Evolutionary conservation across 2,888 invertebrate species (phyloP), one percentile per base, ranked within the genome.

Genomic region (Psylliodes chrysocephalus): DNA sequence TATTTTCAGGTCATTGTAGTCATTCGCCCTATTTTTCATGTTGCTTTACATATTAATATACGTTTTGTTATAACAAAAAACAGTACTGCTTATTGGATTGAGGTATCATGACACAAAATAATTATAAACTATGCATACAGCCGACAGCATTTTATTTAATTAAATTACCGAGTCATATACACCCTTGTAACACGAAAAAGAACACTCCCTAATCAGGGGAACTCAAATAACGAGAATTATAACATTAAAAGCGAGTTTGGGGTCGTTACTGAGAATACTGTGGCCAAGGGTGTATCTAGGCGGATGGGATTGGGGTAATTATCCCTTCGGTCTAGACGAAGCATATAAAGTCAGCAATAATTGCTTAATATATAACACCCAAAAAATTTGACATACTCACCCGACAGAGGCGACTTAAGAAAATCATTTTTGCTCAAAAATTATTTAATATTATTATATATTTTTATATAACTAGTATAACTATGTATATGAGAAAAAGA

Each of bases 191-290:
- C 44, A 51, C 52, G 54, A 72, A 72, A 73, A 69, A 71, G 73
- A 75, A 75, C 77, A 75, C 77, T 71, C 78, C 76, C 73, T 76
- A 77, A 78, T 78, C 78, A 78, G 75, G 71, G 72, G 66, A 71
- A 75, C 74, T 78, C 28, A 17, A 77, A 77, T 78, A 79, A 77
- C 75, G 72, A 76, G 75, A 76, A 79, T 79, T 79, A 79, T 76
- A 77, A 75, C 76, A 73, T 77, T 73, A 75, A 79, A 78, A 75
- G 77, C 71, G 76, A 6, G 49, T 22, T 72, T 75, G 64, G 75
- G 73, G 73, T 17, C 10, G 17, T 51, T 40, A 28, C 15, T 7
- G 56, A 18, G 7, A 33, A 30, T 15, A 44, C n/a, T n/a, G 10
- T 12, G 14, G 30, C 14, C 60, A 33, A 4, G n/a, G 15, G 46